Conservation (phyloP, 2,113 vertebrate species). For the Nothocercus julius region DNA sequence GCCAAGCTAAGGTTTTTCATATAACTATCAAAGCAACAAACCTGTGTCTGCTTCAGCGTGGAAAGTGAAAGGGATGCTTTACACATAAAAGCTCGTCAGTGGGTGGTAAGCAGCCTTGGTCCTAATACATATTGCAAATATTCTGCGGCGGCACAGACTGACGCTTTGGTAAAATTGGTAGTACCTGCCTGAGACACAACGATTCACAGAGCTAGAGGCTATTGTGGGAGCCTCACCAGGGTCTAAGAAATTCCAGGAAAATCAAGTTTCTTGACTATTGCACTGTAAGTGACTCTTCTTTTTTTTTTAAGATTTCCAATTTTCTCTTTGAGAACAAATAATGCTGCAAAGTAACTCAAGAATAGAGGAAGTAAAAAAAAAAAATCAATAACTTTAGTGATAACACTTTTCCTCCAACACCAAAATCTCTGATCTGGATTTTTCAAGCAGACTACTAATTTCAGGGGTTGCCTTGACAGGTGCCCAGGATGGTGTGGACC, state of each 20-base stretch:
- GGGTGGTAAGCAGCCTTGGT: conserved; percentile 16
- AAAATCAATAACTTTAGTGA: conserved; percentile 45
- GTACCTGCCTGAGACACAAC: not conserved
- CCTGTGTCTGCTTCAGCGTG: conserved; percentile 46
- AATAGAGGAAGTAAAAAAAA: not conserved
- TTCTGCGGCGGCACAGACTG: not conserved
- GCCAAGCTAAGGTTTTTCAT: conserved; percentile 68
- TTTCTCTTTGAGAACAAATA: not conserved
- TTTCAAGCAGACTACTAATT: not conserved
- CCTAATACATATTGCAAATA: conserved; percentile 30
- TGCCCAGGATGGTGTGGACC: not conserved
- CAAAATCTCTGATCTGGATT: not conserved
- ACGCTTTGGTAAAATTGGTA: not conserved
- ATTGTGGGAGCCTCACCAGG: not conserved
- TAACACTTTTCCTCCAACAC: not conserved
- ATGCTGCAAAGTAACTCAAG: not conserved
- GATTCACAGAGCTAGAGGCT: not conserved
- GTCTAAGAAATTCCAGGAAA: not conserved
- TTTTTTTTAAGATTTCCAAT: not conserved
- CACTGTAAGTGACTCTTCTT: not conserved
- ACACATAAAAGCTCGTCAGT: conserved; percentile 44
- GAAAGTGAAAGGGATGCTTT: conserved; percentile 24
- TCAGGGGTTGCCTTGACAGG: conserved; percentile 1
- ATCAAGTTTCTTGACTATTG: not conserved
- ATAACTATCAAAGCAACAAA: conserved; percentile 69